Conservation (phyloP, 2,888 invertebrate genomes). For the Camptogramma bilineatum region DNA sequence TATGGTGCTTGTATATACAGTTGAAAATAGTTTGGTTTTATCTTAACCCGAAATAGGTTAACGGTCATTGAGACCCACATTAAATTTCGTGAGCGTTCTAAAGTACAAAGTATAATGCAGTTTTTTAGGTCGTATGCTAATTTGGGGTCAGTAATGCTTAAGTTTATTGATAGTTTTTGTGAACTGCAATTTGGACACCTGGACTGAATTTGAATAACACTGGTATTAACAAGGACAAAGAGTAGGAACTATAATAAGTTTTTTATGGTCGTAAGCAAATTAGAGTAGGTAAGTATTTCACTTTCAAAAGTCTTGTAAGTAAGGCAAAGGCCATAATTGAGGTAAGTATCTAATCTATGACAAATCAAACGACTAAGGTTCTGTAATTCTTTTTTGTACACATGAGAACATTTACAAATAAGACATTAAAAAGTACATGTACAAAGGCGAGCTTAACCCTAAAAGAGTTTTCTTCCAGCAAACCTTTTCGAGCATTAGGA, state of each 20-base stretch:
- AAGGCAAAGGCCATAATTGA: too few species aligned
- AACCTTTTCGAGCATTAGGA: too few species aligned
- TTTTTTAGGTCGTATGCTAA: constrained; percentile 1
- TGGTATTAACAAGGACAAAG: not conserved
- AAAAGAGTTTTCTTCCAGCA: too few species aligned
- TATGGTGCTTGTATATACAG: not conserved
- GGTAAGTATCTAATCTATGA: too few species aligned
- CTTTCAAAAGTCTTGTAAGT: too few species aligned
- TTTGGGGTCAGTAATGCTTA: constrained; percentile 4
- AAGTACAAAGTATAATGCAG: not conserved
- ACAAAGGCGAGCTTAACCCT: too few species aligned
- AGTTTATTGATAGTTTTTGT: constrained; percentile 6
- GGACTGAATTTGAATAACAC: constrained; percentile 1
- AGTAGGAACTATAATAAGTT: not conserved
- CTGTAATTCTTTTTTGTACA: too few species aligned
- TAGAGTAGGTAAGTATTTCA: too few species aligned
- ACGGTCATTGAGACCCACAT: not conserved
- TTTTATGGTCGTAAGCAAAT: not conserved
- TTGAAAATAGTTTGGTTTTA: not conserved
- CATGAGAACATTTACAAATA: too few species aligned
- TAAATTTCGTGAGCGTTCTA: too few species aligned
- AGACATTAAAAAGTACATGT: too few species aligned
- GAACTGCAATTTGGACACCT: constrained; percentile 4
- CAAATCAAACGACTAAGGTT: too few species aligned
- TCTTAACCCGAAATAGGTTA: not conserved